These are phyloP conservation scores for Epistrophe grossulariae DNA, from an alignment of 2,888 invertebrate species.

Conservation along the genomic window DNA sequence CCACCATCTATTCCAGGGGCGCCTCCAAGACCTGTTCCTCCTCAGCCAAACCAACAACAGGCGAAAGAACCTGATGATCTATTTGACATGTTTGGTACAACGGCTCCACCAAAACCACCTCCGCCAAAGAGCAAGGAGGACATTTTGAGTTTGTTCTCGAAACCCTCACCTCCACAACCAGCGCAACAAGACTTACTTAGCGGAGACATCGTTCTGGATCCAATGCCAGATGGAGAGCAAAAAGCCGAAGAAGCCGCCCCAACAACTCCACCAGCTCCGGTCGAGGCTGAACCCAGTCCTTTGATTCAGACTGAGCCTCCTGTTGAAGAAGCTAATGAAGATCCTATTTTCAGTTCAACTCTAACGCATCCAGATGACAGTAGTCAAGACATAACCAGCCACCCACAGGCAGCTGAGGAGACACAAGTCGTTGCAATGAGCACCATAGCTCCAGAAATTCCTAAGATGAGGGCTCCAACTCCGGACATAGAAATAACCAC, in stretches of 20 bases:
- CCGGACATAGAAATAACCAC: conserved; percentile 84
- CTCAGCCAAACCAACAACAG: conserved; percentile 80
- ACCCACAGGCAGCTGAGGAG: conserved; percentile 81
- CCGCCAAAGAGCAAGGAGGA: conserved; percentile 86
- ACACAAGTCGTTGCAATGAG: conserved; percentile 75
- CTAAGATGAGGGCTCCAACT: conserved; percentile 81
- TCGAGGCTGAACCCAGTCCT: conserved; percentile 60
- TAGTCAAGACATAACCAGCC: conserved; percentile 81
- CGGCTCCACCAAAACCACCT: conserved; percentile 85
- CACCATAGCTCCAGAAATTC: conserved; percentile 79
- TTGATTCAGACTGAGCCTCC: conserved; percentile 55
- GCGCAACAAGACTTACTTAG: conserved; percentile 86
- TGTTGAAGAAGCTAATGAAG: conserved; percentile 72
- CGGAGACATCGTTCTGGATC: conserved; percentile 84
- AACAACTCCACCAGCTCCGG: conserved; percentile 15
- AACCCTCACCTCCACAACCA: conserved; percentile 79
- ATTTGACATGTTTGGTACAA: conserved; percentile 85
- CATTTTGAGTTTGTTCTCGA: conserved; percentile 86
- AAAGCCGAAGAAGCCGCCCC: conserved; percentile 13
- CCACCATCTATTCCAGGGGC: conserved; percentile 81
- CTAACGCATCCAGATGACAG: conserved; percentile 82
- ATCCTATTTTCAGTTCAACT: conserved; percentile 81
- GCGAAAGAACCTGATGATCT: conserved; percentile 84
- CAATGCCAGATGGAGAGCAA: conserved; percentile 58
- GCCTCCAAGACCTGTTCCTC: conserved; percentile 82